Evolutionary conservation across 2,113 vertebrate species (phyloP).

Genomic region (Nesoenas mayeri): DNA sequence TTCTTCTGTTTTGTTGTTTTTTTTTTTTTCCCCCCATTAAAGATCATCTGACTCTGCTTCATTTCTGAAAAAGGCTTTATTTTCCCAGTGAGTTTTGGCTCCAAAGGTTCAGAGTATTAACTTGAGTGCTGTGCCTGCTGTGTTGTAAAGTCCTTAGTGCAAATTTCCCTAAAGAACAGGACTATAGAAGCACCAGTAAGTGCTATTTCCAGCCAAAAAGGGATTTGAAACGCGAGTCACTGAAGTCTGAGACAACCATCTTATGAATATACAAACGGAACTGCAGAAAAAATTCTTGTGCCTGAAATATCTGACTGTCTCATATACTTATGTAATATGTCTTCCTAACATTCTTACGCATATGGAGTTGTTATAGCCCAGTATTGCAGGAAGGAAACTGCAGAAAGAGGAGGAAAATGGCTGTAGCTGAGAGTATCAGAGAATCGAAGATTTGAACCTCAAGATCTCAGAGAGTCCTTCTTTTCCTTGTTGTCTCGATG

Average conservation of each 20-base stretch:
- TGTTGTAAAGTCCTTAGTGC: neutral
- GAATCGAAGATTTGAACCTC: neutral
- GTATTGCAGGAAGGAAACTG: neutral
- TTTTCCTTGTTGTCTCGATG: neutral
- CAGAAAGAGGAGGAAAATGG: neutral
- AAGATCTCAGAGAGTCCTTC: neutral
- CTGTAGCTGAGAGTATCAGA: neutral
- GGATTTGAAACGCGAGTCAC: neutral
- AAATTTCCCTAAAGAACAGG: neutral
- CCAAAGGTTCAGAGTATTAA: slow-evolving; percentile 20
- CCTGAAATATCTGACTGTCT: slow-evolving; percentile 38
- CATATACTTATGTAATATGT: slow-evolving; percentile 30
- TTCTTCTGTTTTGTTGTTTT: neutral
- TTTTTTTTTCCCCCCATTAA: neutral
- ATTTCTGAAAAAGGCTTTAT: slow-evolving; percentile 10
- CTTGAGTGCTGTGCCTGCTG: neutral
- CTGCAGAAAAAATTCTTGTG: neutral
- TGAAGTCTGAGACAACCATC: neutral
- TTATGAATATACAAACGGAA: slow-evolving; percentile 46
- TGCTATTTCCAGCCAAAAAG: slow-evolving; percentile 27
- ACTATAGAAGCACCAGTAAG: neutral
- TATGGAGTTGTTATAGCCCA: neutral
- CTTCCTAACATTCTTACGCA: slow-evolving; percentile 19
- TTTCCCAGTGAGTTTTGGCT: slow-evolving; percentile 10
- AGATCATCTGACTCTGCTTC: neutral